Conservation (phyloP, 1,140 invertebrate species). For the Telenomus remus region DNA sequence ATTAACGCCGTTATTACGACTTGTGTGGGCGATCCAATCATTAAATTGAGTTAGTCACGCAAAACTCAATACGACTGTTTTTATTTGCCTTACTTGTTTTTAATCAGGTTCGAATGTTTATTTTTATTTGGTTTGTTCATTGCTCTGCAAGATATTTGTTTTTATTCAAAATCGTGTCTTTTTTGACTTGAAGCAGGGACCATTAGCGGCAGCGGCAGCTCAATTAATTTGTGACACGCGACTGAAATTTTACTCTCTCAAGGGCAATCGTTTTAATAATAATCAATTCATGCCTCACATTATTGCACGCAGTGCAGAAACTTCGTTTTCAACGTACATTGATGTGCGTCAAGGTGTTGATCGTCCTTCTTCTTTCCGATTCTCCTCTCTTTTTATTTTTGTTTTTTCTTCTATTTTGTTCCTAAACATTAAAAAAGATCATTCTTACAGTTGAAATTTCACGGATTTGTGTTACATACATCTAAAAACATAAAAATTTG, state of each 20-base stretch:
- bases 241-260: constrained; percentile 26
- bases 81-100: background rate
- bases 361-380: too few relatives aligned
- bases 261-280: constrained; percentile 46
- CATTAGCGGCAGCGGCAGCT: constrained; percentile 1
- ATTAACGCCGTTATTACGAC: constrained; percentile 16
- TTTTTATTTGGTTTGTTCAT: background rate
- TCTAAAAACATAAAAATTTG: too few relatives aligned
- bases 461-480: too few relatives aligned
- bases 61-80: background rate
- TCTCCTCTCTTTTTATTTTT: too few relatives aligned
- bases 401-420: too few relatives aligned
- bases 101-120: background rate
- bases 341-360: constrained; percentile 22
- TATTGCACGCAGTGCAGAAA: constrained; percentile 22
- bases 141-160: background rate
- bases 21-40: constrained; percentile 23
- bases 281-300: constrained; percentile 30
- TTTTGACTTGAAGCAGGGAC: constrained; percentile 7
- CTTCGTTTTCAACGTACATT: constrained; percentile 22
- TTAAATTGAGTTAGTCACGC: constrained; percentile 26
- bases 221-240: constrained; percentile 27
- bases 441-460: too few relatives aligned
- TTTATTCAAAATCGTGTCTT: background rate
- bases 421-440: too few relatives aligned